phyloP scores from a whole-genome alignment of 2,797 vertebrate genomes.

The Xiphophorus birchmanni region DNA sequence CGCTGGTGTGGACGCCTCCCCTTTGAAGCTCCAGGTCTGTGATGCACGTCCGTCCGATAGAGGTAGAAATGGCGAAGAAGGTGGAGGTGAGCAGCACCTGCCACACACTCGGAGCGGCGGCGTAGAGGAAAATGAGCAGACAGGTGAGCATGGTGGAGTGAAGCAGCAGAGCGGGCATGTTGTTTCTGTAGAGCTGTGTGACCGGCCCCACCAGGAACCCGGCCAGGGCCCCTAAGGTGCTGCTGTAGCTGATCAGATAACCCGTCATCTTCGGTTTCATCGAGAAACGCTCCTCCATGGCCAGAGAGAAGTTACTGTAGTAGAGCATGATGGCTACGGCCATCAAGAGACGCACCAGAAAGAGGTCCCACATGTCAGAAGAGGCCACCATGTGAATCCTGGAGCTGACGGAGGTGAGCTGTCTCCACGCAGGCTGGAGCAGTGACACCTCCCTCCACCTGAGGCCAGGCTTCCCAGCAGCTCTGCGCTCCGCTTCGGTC shows the following conservation, averaged over 20 bases:
- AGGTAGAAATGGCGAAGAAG: slow-evolving; percentile 91
- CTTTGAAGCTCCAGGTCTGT: slow-evolving; percentile 89
- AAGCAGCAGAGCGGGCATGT: slow-evolving; percentile 84
- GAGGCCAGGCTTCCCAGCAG: slow-evolving; percentile 14
- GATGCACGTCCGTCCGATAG: slow-evolving; percentile 90
- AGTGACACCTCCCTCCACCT: slow-evolving; percentile 55
- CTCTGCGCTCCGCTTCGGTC: not conserved
- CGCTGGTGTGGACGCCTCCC: slow-evolving; percentile 86
- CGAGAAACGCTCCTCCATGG: slow-evolving; percentile 93
- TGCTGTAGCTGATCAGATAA: slow-evolving; percentile 93
- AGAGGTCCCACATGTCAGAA: slow-evolving; percentile 92
- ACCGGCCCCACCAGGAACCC: slow-evolving; percentile 89
- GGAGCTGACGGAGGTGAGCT: slow-evolving; percentile 79
- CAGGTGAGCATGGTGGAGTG: slow-evolving; percentile 89
- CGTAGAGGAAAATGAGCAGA: slow-evolving; percentile 84
- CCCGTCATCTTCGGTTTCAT: slow-evolving; percentile 88
- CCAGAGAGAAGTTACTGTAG: slow-evolving; percentile 94
- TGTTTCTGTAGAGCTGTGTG: slow-evolving; percentile 84
- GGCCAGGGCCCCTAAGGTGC: slow-evolving; percentile 87
- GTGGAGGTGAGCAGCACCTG: slow-evolving; percentile 87
- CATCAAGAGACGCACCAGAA: slow-evolving; percentile 92
- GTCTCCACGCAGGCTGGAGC: slow-evolving; percentile 75
- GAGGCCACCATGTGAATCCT: slow-evolving; percentile 83
- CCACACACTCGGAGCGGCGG: slow-evolving; percentile 79
- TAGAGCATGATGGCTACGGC: slow-evolving; percentile 91